Base-by-base conservation (phyloP, 2,888 invertebrate species). In the Netelia virgata region DNA sequence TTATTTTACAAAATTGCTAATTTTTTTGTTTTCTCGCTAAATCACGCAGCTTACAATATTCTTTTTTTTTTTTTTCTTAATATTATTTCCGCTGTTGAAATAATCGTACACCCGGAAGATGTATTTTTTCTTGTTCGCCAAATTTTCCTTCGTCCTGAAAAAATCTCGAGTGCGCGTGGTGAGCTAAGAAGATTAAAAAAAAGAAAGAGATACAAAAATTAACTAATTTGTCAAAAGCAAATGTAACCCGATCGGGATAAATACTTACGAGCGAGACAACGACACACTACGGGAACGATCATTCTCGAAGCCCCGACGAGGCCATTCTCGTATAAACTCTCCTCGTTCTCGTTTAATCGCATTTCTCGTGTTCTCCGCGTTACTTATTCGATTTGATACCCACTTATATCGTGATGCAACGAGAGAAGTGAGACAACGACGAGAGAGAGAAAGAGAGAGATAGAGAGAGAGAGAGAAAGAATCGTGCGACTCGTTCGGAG, bases 311-410 rank as follows among this genome's bases (percentile, higher is more conserved):
- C 83, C 83, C 72, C 61, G 59, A 36, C n/a, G 70, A 75, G 64
- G 59, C 41, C 70, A 55, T 28, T 72, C 61, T 55, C 43, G 23
- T 23, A 50, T 47, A 69, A 76, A 73, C 63, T 74, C 69, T 75
- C 47, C 88, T 83, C 87, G 88, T 81, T 87, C 81, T 78, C 57
- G 36, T 85, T 89, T 90, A 89, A 90, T 91, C 90, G 87, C 88
- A 88, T 90, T 88, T 87, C 75, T 87, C 72, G 18, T 85, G 82
- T 84, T 84, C 28, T 69, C 14, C 36, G 83, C 66, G 87, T 87
- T 88, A 82, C 85, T 86, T 87, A 87, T 87, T 88, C 87, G 87
- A 91, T 90, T 89, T 88, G 84, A 90, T 88, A 82, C 86, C 18
- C 88, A 87, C 88, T 88, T 88, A 1, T 23, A 68, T 68, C 57